Evolutionary conservation across 2,113 vertebrate genomes (phyloP).

Genomic region (Oncorhynchus mykiss): DNA sequence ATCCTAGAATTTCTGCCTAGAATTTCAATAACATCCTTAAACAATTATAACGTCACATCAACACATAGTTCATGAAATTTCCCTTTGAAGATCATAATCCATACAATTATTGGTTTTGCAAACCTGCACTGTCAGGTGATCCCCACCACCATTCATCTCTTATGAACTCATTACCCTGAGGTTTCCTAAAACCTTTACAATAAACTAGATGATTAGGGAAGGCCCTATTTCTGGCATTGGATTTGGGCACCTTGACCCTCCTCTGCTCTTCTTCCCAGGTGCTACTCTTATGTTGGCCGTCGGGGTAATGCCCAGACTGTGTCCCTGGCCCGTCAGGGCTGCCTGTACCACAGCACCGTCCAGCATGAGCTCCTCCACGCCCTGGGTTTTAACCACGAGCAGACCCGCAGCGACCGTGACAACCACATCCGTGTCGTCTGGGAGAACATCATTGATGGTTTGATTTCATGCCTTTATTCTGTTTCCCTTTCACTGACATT

Average conservation of each 20-base stretch:
- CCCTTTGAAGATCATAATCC: background rate
- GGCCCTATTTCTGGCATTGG: too few relatives aligned
- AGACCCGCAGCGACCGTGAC: constrained; percentile 58
- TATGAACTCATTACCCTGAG: background rate
- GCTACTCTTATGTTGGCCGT: constrained; percentile 52
- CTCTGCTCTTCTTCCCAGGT: constrained; percentile 33
- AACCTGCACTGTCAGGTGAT: background rate
- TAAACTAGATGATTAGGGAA: background rate
- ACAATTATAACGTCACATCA: background rate
- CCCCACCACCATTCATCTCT: background rate
- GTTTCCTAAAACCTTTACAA: background rate
- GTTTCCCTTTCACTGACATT: background rate
- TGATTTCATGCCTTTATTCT: background rate
- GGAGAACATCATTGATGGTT: constrained; percentile 54
- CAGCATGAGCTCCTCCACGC: constrained; percentile 62
- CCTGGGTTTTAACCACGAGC: constrained; percentile 64
- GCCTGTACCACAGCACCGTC: constrained; percentile 42
- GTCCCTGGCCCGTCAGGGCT: constrained; percentile 45
- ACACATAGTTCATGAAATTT: too few relatives aligned
- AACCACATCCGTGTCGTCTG: constrained; percentile 44
- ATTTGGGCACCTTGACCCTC: background rate
- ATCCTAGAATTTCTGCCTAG: too few relatives aligned
- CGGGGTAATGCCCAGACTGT: constrained; percentile 40
- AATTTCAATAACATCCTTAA: background rate
- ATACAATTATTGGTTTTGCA: too few relatives aligned